Conservation (phyloP, 2,888 invertebrate genomes). For the Endomychus coccineus region DNA sequence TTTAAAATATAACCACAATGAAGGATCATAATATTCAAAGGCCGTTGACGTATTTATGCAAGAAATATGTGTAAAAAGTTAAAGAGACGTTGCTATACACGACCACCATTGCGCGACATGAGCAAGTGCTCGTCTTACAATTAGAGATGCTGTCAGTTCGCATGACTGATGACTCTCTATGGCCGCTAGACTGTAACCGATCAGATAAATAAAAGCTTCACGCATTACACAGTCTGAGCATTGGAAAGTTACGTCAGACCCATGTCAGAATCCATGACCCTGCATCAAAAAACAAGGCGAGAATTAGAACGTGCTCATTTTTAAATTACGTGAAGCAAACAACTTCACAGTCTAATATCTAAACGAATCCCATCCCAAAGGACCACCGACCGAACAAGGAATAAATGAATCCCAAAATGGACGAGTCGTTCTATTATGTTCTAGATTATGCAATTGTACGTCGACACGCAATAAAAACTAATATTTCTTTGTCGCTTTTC, state of each 20-base stretch:
- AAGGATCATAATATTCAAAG: no score
- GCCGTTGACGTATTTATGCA: no score
- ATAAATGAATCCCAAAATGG: conserved; percentile 40
- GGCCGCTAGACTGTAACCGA: conserved; percentile 26
- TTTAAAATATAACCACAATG: no score
- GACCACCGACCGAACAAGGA: conserved; percentile 34
- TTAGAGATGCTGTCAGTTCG: conserved; percentile 41
- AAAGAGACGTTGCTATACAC: conserved; percentile 9
- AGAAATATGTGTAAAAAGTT: no score
- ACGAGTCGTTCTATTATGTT: conserved; percentile 27
- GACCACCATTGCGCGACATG: conserved; percentile 16
- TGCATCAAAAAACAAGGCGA: conserved; percentile 36
- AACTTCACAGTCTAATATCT: no score
- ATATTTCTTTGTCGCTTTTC: conserved; percentile 39
- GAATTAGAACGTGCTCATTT: conserved; percentile 23
- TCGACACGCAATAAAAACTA: conserved; percentile 40
- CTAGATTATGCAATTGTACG: conserved; percentile 42
- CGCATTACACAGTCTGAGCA: no score
- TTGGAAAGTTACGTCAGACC: conserved; percentile 38
- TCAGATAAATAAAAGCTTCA: no score
- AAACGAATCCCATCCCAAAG: no score
- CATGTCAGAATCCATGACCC: conserved; percentile 40
- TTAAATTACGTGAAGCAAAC: no score
- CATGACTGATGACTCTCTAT: conserved; percentile 37
- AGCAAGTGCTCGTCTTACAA: conserved; percentile 37